These are phyloP conservation scores for Iguana delicatissima DNA, from an alignment of 2,797 vertebrate genomes.

Conservation along the genomic window DNA sequence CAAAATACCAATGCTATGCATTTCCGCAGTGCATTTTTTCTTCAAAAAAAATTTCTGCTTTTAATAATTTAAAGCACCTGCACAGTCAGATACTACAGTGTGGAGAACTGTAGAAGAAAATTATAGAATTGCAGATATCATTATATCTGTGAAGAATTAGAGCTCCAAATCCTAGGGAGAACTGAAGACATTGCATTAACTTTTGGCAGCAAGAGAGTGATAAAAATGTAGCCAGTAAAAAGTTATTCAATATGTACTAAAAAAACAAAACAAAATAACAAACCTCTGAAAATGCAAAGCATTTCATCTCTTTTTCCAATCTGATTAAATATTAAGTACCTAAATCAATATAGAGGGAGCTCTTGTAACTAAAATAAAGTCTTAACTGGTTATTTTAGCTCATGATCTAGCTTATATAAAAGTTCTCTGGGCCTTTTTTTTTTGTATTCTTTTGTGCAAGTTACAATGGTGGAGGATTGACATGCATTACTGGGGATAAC, in stretches of 20 bases:
- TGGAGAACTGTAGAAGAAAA: conserved; percentile 67
- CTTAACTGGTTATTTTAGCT: not conserved
- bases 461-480: not conserved
- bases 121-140: conserved; percentile 56
- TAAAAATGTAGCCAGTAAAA: conserved; percentile 45
- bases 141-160: conserved; percentile 64
- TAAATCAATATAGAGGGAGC: not conserved
- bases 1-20: conserved; percentile 60
- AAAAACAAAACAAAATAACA: conserved; percentile 13
- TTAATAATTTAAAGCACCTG: conserved; percentile 70
- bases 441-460: not conserved
- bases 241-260: conserved; percentile 59
- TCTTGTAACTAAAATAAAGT: not conserved
- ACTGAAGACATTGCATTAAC: conserved; percentile 54
- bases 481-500: not conserved
- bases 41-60: conserved; percentile 58
- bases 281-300: conserved; percentile 28
- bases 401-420: not conserved
- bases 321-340: conserved; percentile 2
- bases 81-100: conserved; percentile 64
- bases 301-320: conserved; percentile 51
- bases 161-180: conserved; percentile 60
- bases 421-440: not conserved
- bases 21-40: conserved; percentile 62
- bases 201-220: conserved; percentile 49